Evolutionary conservation across 2,797 vertebrate genomes (phyloP).

Genomic region (Acridotheres tristis): DNA sequence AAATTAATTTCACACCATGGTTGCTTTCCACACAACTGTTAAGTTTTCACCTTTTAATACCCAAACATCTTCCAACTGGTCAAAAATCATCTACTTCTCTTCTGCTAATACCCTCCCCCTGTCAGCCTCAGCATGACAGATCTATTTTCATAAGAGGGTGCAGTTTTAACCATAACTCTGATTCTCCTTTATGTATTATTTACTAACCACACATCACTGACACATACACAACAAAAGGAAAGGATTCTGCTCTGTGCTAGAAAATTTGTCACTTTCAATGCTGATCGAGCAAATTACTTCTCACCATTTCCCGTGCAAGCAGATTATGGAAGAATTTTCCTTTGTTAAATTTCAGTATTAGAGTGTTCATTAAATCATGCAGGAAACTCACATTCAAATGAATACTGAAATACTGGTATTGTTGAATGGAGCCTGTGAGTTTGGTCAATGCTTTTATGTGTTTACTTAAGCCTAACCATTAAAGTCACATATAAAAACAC

Average conservation of each 20-base stretch:
- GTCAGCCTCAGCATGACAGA: neutral
- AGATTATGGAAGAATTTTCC: neutral
- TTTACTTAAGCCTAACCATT: neutral
- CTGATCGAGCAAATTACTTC: neutral
- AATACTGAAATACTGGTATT: neutral
- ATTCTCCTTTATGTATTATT: slow-evolving; percentile 25
- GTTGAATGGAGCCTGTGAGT: neutral
- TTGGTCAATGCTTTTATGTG: neutral
- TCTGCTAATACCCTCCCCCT: neutral
- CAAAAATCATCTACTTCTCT: neutral
- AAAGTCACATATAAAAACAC: neutral
- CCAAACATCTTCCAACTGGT: neutral
- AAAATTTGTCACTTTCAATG: neutral
- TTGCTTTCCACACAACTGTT: neutral
- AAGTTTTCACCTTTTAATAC: slow-evolving; percentile 4
- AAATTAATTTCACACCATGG: neutral
- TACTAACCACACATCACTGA: neutral
- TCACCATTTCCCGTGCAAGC: neutral
- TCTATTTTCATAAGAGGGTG: slow-evolving; percentile 24
- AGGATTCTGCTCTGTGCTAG: neutral
- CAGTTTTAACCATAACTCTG: neutral
- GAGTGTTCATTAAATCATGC: neutral
- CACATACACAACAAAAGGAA: neutral
- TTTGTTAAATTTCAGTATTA: neutral
- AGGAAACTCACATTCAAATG: neutral